Base-by-base conservation (phyloP, 2,113 vertebrate genomes). In the Callionymus lyra region DNA sequence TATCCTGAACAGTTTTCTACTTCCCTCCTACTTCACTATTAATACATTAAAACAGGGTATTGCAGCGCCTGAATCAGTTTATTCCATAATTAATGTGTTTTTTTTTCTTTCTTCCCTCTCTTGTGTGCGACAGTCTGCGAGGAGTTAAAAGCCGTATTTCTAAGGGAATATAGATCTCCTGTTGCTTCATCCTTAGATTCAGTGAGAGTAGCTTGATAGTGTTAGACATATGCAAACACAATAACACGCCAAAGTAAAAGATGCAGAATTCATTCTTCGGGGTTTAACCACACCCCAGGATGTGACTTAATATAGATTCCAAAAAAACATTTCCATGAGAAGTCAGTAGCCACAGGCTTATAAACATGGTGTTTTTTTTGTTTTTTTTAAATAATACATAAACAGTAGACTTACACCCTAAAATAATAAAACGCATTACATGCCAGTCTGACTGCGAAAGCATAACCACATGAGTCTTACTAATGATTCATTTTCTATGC, bases 11-110 rank as follows among this genome's bases (percentile, higher is more conserved):
- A 47, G 21, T 5, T 27, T 27, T 5, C 27, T 37, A 27, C 36
- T 44, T 21, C 17, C 43, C 46, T 66, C 38, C 34, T 47, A 31
- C 57, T 68, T 50, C 68, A 63, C 63, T 52, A n/a, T 45, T 63
- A 55, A 63, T 59, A 50, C 65, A 62, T 53, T 58, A 55, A 63
- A 62, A 63, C n/a, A 65, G 56, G 58, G 59, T 59, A 69, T 65
- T 70, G 67, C 49, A 37, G 56, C 54, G 69, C 56, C 72, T 76
- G 72, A 80, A 76, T 59, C 50, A 53, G 19, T 69, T 60, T 74
- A 35, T 12, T 35, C 11, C 6, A 35, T 35, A 11, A 10, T 36
- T n/a, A 4, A 13, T 36, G 11, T n/a, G 8, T 12, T 3, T n/a
- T n/a, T 2, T 12, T 36, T 36, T 6, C 3, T 36, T 36, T 36